Conservation (phyloP, 2,113 vertebrate genomes). For the Caranx ignobilis region DNA sequence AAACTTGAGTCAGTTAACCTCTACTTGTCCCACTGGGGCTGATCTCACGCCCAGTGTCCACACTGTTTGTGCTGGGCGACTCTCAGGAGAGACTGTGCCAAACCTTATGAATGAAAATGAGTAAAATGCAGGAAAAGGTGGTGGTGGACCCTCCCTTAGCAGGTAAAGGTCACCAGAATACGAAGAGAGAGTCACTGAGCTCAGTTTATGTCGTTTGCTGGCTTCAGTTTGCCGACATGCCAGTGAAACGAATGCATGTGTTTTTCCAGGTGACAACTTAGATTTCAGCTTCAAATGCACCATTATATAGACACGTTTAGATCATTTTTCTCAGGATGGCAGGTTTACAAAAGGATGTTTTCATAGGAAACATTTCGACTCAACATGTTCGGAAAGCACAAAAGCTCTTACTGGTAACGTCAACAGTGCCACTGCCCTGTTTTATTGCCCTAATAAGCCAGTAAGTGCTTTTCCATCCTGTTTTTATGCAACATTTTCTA, state of each 20-base stretch:
- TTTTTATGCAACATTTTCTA: neutral
- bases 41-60: neutral
- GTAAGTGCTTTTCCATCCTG: neutral
- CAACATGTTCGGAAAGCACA: neutral
- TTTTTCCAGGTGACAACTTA: neutral
- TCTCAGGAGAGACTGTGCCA: neutral
- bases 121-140: neutral
- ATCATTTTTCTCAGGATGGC: neutral
- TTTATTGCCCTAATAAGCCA: too few species aligned
- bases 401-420: neutral
- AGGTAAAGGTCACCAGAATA: neutral
- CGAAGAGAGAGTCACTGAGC: conserved; percentile 16
- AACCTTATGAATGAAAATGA: conserved; percentile 27
- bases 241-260: neutral
- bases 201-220: conserved; percentile 16
- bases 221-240: neutral
- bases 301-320: too few species aligned
- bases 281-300: neutral
- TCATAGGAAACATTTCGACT: neutral
- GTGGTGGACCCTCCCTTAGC: neutral
- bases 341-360: neutral
- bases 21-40: conserved; percentile 6
- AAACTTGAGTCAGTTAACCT: conserved; percentile 33
- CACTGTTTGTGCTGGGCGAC: neutral
- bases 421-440: too few species aligned